Evolutionary conservation across 2,797 vertebrate genomes (phyloP).

Genomic region (Manis crassicaudata): DNA sequence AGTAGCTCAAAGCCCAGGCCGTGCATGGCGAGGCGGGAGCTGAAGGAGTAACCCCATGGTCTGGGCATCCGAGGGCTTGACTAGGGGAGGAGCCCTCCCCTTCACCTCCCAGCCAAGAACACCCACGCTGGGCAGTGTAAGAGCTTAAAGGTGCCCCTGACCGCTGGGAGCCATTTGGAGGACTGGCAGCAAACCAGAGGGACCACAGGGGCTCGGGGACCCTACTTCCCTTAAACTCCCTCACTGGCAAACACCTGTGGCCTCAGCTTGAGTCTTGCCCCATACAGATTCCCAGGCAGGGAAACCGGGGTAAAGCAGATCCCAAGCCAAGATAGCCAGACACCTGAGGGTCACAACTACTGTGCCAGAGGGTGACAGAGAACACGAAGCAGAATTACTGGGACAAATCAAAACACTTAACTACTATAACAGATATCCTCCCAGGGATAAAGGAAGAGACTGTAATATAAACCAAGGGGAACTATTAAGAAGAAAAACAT

Average conservation of each 20-base stretch:
- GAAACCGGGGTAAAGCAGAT: neutral
- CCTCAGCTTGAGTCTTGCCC: neutral
- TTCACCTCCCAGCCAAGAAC: neutral
- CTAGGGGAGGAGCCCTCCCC: neutral
- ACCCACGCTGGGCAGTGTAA: neutral
- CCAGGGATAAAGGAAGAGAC: neutral
- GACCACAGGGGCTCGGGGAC: neutral
- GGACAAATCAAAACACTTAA: neutral
- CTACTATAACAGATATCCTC: neutral
- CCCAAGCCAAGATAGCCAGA: neutral
- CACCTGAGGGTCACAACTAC: neutral
- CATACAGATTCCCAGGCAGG: neutral
- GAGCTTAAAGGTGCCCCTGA: neutral
- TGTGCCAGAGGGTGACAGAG: neutral
- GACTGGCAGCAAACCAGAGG: neutral
- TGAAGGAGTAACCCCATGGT: neutral
- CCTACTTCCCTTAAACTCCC: neutral
- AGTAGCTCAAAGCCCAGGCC: neutral
- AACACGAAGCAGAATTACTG: neutral
- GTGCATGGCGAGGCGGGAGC: neutral
- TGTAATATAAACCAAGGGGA: neutral
- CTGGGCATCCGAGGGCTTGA: neutral
- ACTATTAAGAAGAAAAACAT: neutral
- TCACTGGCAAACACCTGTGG: neutral
- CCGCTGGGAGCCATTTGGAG: neutral